phyloP scores from a whole-genome alignment of 2,113 vertebrate species.

The Chaenocephalus aceratus region DNA sequence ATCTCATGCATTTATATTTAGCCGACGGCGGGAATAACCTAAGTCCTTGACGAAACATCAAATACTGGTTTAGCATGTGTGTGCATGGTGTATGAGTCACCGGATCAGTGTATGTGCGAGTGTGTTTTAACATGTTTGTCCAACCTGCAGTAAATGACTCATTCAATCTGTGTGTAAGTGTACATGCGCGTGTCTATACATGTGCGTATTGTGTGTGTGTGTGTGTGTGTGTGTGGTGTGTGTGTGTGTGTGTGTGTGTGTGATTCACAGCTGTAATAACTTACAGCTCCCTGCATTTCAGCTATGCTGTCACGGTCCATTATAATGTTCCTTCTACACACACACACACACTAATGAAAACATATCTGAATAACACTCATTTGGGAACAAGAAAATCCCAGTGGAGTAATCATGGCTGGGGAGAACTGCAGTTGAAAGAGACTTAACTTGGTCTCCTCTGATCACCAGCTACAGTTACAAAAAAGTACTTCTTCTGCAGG shows the following conservation, averaged over 20 bases:
- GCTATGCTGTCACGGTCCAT: slow-evolving; percentile 68
- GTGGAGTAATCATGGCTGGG: slow-evolving; percentile 40
- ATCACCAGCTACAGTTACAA: slow-evolving; percentile 46
- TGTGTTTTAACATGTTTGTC: slow-evolving; percentile 79
- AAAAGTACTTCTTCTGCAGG: slow-evolving; percentile 54
- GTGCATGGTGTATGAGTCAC: slow-evolving; percentile 68
- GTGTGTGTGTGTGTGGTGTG: slow-evolving; percentile 1
- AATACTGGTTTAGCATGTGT: slow-evolving; percentile 67
- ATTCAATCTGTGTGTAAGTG: slow-evolving; percentile 49
- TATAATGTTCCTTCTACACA: slow-evolving; percentile 51
- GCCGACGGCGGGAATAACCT: slow-evolving; percentile 59
- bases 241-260: background rate
- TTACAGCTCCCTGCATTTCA: slow-evolving; percentile 71
- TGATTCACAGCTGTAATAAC: slow-evolving; percentile 75
- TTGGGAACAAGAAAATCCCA: slow-evolving; percentile 42
- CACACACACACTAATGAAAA: slow-evolving; percentile 46
- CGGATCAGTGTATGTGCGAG: slow-evolving; percentile 63
- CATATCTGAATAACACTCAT: slow-evolving; percentile 37
- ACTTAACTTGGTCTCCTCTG: slow-evolving; percentile 38
- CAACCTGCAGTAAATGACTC: slow-evolving; percentile 71
- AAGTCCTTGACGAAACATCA: slow-evolving; percentile 78
- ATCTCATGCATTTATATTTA: slow-evolving; percentile 73
- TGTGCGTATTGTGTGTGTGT: background rate
- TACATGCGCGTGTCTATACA: slow-evolving; percentile 33
- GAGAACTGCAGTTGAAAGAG: slow-evolving; percentile 26